Conservation (phyloP, 2,888 invertebrate genomes). For the Anticlea derivata region DNA sequence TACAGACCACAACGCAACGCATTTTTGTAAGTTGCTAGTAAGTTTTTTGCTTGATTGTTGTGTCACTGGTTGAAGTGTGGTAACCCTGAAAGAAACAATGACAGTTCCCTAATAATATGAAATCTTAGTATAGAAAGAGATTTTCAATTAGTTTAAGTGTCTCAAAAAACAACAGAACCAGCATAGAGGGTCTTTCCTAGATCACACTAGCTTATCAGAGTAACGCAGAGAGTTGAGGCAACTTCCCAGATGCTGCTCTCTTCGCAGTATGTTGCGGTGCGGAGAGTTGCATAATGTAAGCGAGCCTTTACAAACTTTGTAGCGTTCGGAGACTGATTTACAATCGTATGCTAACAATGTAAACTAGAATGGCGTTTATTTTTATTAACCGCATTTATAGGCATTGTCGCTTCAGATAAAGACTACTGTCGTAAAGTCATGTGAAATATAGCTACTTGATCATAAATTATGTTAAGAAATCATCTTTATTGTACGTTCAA, state of each 20-base stretch:
- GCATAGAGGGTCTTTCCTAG: too few relatives aligned
- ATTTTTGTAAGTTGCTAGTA: background rate
- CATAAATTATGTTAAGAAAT: constrained; percentile 32
- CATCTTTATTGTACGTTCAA: constrained; percentile 21
- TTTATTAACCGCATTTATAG: constrained; percentile 37
- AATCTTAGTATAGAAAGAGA: too few relatives aligned
- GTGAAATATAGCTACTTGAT: constrained; percentile 29
- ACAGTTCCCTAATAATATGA: too few relatives aligned
- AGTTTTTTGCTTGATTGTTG: too few relatives aligned
- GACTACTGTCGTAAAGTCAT: constrained; percentile 34
- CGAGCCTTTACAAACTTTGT: constrained; percentile 38
- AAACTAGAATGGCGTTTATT: constrained; percentile 36
- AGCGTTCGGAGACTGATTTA: constrained; percentile 45
- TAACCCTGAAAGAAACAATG: too few relatives aligned
- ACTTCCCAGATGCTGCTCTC: too few relatives aligned
- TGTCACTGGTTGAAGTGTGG: too few relatives aligned
- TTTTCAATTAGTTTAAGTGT: too few relatives aligned
- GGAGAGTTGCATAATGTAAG: background rate
- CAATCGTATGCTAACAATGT: constrained; percentile 43
- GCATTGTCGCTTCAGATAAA: constrained; percentile 36
- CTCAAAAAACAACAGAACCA: too few relatives aligned
- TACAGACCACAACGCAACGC: background rate
- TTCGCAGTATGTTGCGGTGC: background rate
- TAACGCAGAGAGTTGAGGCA: too few relatives aligned
- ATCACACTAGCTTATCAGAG: too few relatives aligned